Evolutionary conservation across 2,797 vertebrate species (phyloP).

Genomic region (Natrix natrix): DNA sequence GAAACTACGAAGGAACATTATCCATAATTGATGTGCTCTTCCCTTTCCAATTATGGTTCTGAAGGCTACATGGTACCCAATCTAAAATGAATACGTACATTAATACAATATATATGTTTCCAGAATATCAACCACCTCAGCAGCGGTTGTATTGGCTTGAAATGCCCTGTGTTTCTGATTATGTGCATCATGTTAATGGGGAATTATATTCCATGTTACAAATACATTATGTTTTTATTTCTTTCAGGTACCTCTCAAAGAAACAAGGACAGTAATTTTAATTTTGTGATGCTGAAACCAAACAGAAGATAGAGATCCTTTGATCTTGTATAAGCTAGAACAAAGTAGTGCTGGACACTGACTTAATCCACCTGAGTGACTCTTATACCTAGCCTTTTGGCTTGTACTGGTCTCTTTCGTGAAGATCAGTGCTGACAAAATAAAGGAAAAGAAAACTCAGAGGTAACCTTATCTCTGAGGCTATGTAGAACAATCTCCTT

Average conservation of each 20-base stretch:
- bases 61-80: neutral
- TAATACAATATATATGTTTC: neutral
- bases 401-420: constrained; percentile 66
- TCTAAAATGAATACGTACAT: neutral
- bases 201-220: neutral
- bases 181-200: neutral
- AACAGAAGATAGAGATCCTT: constrained; percentile 66
- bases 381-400: constrained; percentile 72
- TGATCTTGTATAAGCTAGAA: constrained; percentile 70
- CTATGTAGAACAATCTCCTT: constrained; percentile 65
- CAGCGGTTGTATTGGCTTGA: neutral
- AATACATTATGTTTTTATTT: constrained; percentile 30
- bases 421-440: constrained; percentile 73
- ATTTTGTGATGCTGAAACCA: constrained; percentile 55
- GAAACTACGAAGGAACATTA: neutral
- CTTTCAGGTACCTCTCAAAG: constrained; percentile 92
- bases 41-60: neutral
- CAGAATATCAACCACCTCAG: neutral
- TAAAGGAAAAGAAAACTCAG: constrained; percentile 57
- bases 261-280: constrained; percentile 86
- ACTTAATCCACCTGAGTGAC: constrained; percentile 69
- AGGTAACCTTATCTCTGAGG: constrained; percentile 49
- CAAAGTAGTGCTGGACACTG: constrained; percentile 77
- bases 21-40: neutral
- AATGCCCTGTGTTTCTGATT: neutral